Evolutionary conservation across 2,888 invertebrate species (phyloP), one percentile per base, ranked within the genome.

Genomic region (Panzeria rudis): DNA sequence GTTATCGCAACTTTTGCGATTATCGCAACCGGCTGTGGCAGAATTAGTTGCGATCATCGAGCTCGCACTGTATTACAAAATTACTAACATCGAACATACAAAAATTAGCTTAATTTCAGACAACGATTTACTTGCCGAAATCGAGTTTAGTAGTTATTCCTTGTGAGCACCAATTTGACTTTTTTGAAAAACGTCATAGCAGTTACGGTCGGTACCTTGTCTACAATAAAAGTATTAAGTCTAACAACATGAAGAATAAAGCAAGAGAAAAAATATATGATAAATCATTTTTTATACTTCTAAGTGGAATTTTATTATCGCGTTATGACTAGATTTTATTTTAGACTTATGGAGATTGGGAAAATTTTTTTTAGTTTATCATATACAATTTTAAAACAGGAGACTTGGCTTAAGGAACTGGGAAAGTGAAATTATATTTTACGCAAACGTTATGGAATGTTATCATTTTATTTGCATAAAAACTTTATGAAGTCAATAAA

Each of bases 391-490:
- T 15, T 15, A 44, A 44, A 44, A 11, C 11, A 1, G 7, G 1
- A 54, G 13, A 25, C 1, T 54, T 54, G 25, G 25, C 54, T 25
- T 25, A 11, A 35, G 35, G 3, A 59, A 4, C 11, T 17, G 9
- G 9, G 29, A 56, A 59, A n/a, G n/a, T 32, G 35, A 32, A 59
- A 56, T 52, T 52, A 20, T 52, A n/a, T 15, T 15, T 54, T 52
- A 52, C 13, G 25, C 11, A 54, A 50, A 50, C 25, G 2, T 29
- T 1, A 54, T 59, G 35, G 11, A 59, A 59, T 32, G 32, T 35
- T 59, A 59, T 20, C 35, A n/a, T 35, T 35, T 17, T 11, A 35
- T 59, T 59, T 52, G 47, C 17, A 17, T 47, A 52, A 52, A 13
- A 23, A 52, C 13, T 23, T 25, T 35, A 59, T 56, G 20, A 56